phyloP scores from a whole-genome alignment of 2,797 vertebrate genomes.

The Gallinago solitaria region DNA sequence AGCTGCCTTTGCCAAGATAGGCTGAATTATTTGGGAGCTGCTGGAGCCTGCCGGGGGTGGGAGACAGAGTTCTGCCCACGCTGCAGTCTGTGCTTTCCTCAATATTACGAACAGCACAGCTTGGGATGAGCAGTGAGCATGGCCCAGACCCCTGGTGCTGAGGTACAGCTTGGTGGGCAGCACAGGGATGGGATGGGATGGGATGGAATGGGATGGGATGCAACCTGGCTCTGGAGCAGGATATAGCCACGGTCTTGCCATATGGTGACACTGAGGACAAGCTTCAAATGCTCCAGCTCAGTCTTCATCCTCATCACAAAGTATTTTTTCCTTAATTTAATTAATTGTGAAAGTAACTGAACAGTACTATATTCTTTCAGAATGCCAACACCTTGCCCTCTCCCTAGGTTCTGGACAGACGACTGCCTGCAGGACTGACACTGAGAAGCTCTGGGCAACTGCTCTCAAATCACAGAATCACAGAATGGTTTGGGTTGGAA shows the following conservation, averaged over 20 bases:
- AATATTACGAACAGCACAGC: rapidly evolving
- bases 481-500: no score
- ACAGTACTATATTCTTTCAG: neutral
- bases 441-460: neutral
- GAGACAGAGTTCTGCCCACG: neutral
- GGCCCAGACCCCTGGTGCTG: neutral
- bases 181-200: neutral
- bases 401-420: neutral
- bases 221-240: neutral
- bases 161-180: neutral
- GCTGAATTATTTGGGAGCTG: neutral
- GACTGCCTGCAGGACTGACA: neutral
- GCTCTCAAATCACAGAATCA: neutral
- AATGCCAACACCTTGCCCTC: neutral
- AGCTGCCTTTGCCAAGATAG: neutral
- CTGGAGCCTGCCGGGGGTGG: neutral
- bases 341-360: neutral
- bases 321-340: neutral
- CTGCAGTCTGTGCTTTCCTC: neutral
- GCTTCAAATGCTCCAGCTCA: neutral
- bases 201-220: neutral
- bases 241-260: neutral
- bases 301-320: neutral
- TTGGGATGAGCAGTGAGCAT: rapidly evolving
- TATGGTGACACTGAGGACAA: rapidly evolving